phyloP scores from a whole-genome alignment of 2,888 invertebrate genomes.

The Eumerus sabulonum region DNA sequence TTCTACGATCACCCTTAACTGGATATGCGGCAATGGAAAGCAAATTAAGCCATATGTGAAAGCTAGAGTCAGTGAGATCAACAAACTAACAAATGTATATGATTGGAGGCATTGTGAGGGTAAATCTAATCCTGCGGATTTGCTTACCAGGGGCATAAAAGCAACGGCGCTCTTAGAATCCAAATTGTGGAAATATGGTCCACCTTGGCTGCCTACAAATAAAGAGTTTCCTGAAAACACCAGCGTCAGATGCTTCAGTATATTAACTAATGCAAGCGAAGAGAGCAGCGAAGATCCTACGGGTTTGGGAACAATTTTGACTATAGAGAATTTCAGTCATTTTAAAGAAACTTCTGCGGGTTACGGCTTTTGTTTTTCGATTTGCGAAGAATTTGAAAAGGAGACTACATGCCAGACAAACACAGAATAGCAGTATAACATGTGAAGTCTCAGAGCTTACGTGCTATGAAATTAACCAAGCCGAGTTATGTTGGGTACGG shows the following conservation, averaged over 20 bases:
- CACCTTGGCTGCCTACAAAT: not conserved
- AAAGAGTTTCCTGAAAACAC: not conserved
- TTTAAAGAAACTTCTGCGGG: not conserved
- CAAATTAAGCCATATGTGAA: constrained; percentile 9
- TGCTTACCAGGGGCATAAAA: constrained; percentile 5
- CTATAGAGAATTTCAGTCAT: not conserved
- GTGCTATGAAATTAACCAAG: not conserved
- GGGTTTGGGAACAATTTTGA: not conserved
- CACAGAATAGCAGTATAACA: too few species aligned
- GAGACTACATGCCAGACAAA: not conserved
- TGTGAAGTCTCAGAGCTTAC: constrained; percentile 1
- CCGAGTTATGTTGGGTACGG: constrained; percentile 7
- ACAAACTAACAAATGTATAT: constrained; percentile 7
- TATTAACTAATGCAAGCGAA: not conserved
- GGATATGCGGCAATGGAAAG: constrained; percentile 4
- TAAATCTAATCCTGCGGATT: constrained; percentile 13
- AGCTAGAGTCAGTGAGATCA: constrained; percentile 6
- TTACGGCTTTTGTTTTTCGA: not conserved
- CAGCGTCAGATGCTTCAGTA: not conserved
- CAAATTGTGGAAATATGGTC: constrained; percentile 6
- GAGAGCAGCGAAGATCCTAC: not conserved
- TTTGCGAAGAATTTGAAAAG: not conserved
- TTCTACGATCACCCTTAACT: constrained; percentile 21
- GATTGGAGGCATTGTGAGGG: constrained; percentile 20
- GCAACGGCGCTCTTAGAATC: constrained; percentile 9